Base-by-base conservation (phyloP, 2,797 vertebrate species). In the Glossophaga mutica region DNA sequence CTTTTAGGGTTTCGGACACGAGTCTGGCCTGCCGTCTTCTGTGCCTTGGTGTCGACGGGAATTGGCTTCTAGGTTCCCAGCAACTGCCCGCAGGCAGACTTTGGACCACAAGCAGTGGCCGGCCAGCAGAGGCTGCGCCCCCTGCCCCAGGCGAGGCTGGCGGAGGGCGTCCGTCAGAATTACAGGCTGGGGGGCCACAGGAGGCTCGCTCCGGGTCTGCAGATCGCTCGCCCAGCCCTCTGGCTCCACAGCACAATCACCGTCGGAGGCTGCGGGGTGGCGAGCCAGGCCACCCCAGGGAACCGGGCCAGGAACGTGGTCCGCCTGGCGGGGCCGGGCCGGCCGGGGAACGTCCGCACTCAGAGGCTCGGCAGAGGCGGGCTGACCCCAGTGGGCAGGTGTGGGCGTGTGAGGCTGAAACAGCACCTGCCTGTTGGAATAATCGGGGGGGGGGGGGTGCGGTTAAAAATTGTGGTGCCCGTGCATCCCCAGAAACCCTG, bases 201-300 rank as follows among this genome's bases (percentile, higher is more conserved):
- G 94, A 77, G n/a, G 48, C 81, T 93, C 65, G 57, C 65, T 91
- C 37, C 26, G n/a, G 16, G 55, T 81, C 79, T 82, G 26, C 84
- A 82, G 85, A 79, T 78, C 79, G 2, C 71, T 59, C 34, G 95
- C 44, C 82, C 59, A 85, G 96, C n/a, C 65, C 94, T 91, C 82
- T 92, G 79, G n/a, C 93, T 96, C 84, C 90, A 93, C 93, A 90
- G 50, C 21, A 42, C 62, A 77, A 78, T 76, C 82, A 70, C 44
- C 59, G 78, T 73, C 93, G 82, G 90, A 95, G 39, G 48, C 57
- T 70, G 22, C 91, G 83, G 95, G 87, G 71, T 67, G 18, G 34
- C 7, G 8, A 26, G 55, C 55, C 55, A 10, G 55, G 55, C 55
- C 55, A 26, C 2, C 52, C 52, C 52, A 22, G 52, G 52, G 50